Conservation (phyloP, 64 coral and sea anemone species). For the Montipora sp. region DNA sequence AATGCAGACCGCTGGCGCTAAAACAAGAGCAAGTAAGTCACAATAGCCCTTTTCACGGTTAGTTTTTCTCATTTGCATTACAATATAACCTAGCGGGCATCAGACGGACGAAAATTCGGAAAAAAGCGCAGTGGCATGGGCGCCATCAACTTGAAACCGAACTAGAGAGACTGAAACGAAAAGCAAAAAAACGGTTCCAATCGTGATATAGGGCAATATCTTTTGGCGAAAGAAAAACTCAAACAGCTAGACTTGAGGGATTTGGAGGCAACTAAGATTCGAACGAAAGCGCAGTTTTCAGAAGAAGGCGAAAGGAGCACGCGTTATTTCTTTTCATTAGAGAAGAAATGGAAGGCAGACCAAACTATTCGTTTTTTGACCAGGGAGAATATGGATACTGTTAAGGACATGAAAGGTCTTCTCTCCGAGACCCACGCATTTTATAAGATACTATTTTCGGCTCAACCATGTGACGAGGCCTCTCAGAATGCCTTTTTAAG, state of each 20-base stretch:
- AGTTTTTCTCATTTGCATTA: too few relatives aligned
- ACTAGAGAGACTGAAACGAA: too few relatives aligned
- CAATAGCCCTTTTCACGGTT: too few relatives aligned
- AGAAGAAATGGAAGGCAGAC: constrained; percentile 6
- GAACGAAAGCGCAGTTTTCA: not conserved
- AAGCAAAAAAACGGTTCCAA: not conserved
- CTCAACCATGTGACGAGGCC: not conserved
- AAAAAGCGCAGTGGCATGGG: too few relatives aligned
- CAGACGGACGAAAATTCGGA: too few relatives aligned
- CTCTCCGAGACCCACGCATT: not conserved
- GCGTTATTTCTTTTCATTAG: not conserved
- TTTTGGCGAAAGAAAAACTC: constrained; percentile 7
- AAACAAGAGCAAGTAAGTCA: too few relatives aligned
- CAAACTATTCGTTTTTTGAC: constrained; percentile 8
- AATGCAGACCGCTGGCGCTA: too few relatives aligned
- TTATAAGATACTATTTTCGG: not conserved
- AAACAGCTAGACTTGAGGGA: not conserved
- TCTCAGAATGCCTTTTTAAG: not conserved
- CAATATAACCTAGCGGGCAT: too few relatives aligned
- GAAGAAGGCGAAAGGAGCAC: constrained; percentile 41
- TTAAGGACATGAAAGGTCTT: not conserved
- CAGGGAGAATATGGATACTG: not conserved
- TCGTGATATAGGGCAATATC: not conserved
- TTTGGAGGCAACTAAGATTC: constrained; percentile 1
- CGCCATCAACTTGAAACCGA: too few relatives aligned